phyloP scores from a whole-genome alignment of 2,113 vertebrate genomes.

The Anoplopoma fimbria region DNA sequence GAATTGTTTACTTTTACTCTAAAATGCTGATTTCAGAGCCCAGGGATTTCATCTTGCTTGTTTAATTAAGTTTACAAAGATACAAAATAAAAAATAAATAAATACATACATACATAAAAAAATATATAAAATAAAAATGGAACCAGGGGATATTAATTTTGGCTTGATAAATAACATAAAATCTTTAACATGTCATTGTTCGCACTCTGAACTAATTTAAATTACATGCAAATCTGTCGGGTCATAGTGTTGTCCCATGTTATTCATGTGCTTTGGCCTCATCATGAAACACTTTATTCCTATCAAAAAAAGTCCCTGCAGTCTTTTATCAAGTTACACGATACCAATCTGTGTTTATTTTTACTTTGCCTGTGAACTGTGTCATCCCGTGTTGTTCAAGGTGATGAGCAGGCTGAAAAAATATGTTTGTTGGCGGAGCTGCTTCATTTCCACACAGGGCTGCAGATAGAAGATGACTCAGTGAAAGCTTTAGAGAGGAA shows the following conservation, averaged over 20 bases:
- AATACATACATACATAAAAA: too few species aligned
- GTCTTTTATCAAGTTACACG: slow-evolving; percentile 18
- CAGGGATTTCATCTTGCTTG: neutral
- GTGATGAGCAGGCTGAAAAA: slow-evolving; percentile 50
- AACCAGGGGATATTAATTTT: neutral
- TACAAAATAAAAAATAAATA: neutral
- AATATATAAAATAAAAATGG: neutral
- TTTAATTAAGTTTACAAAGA: neutral
- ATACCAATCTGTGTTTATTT: slow-evolving; percentile 55
- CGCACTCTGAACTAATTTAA: slow-evolving; percentile 21
- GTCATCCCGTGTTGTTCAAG: slow-evolving; percentile 33
- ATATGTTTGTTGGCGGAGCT: slow-evolving; percentile 63
- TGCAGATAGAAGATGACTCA: slow-evolving; percentile 31
- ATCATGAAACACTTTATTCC: neutral
- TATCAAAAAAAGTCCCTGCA: neutral
- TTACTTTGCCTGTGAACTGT: slow-evolving; percentile 30
- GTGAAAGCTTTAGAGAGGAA: neutral
- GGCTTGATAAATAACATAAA: neutral
- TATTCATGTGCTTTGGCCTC: neutral
- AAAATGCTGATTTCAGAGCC: neutral
- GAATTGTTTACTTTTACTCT: too few species aligned
- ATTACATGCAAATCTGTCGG: slow-evolving; percentile 46
- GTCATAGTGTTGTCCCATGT: neutral
- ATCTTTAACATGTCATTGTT: neutral
- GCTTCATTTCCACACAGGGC: slow-evolving; percentile 19